Evolutionary conservation across 2,888 invertebrate genomes (phyloP), one percentile per base, ranked within the genome.

Genomic region (Chalcosyrphus nemorum): DNA sequence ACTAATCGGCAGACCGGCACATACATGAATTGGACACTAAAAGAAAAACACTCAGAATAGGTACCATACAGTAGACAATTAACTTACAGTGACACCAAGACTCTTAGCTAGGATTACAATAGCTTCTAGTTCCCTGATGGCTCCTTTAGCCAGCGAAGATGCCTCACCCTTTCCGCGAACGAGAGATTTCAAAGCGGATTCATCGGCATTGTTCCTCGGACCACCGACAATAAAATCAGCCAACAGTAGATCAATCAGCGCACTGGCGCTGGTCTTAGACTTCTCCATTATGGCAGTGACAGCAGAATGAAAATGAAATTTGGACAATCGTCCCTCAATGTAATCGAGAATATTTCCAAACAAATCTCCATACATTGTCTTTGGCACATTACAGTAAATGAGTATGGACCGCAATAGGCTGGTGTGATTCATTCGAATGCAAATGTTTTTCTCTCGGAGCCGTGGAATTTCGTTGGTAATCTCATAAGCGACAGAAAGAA

Each of bases 401-500:
- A 98, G 92, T 72, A 98, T 93, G 0, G 96, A 95, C 86, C 94
- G 93, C 77, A 97, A 89, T 4, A 98, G 90, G 41, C 94, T 94
- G 0, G 95, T 95, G 88, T 98, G 97, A 90, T 97, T 97, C 78
- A 98, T 90, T 68, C 95, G 94, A 71, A 97, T 93, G 6, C 93
- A 91, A 72, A 95, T 94, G 88, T 94, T 94, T 43, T 94, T 93
- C 35, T 93, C 94, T 71, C 93, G 92, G 1, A 95, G 89, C 4
- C 93, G 92, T 0, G 95, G 94, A 86, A 96, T 93, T 88, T 95
- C 94, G 68, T 93, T 93, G 47, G 95, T 92, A 47, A 96, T 93
- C 91, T 97, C 95, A 89, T 94, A 94, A 0, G 95, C 95, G 0
- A 97, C 94, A 0, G 95, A 94, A 7, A 98, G 91, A 0, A 98